Evolutionary conservation across 2,888 invertebrate genomes (phyloP).

Genomic region (Julus scanicus): DNA sequence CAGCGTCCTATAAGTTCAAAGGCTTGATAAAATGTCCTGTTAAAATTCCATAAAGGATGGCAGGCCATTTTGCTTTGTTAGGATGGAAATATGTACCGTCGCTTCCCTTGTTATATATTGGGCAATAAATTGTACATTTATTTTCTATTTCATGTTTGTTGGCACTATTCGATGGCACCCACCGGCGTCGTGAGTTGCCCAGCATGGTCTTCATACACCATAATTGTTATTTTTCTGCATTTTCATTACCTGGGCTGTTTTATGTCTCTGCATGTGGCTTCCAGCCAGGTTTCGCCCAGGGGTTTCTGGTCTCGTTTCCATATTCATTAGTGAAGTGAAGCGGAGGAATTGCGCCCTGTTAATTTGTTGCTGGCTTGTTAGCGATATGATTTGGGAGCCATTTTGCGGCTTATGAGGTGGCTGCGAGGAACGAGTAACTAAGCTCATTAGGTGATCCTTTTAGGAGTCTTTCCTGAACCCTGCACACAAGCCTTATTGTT

Average conservation of each 20-base stretch:
- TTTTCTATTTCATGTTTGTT: too few species aligned
- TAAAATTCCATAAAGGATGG: too few species aligned
- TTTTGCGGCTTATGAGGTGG: conserved; percentile 1
- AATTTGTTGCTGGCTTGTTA: background rate
- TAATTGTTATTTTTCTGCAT: background rate
- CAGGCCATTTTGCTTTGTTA: too few species aligned
- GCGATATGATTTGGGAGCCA: background rate
- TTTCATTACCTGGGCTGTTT: background rate
- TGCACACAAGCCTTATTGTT: background rate
- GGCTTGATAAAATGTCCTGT: too few species aligned
- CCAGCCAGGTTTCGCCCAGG: background rate
- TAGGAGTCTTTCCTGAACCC: too few species aligned
- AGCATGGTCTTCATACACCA: background rate
- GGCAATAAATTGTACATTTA: too few species aligned
- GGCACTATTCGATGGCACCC: background rate
- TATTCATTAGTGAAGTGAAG: background rate
- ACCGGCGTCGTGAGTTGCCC: background rate
- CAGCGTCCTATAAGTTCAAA: too few species aligned
- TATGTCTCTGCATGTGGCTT: background rate
- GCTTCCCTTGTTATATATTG: too few species aligned
- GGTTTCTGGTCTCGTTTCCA: background rate
- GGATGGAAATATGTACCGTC: too few species aligned
- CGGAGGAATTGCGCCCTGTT: background rate
- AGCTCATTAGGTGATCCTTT: background rate
- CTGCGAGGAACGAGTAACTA: background rate